Conservation (phyloP, 2,797 vertebrate genomes). For the Dipus sagitta region DNA sequence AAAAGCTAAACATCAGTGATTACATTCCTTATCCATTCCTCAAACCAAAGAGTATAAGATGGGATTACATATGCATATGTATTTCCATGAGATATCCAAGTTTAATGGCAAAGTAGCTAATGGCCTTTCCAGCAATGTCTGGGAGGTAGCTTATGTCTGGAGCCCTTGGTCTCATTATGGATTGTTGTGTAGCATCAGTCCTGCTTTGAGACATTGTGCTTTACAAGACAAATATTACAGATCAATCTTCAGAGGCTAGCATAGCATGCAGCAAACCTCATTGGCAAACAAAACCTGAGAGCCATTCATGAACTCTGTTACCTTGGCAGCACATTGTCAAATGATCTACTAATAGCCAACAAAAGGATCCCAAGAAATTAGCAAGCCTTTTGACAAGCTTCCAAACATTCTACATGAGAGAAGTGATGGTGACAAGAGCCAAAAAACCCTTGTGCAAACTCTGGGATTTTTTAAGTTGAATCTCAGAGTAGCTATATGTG, state of each 20-base stretch:
- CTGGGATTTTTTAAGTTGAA: background rate
- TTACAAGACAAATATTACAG: slow-evolving; percentile 75
- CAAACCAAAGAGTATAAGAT: background rate
- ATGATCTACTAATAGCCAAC: slow-evolving; percentile 71
- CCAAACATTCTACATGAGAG: slow-evolving; percentile 30
- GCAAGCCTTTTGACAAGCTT: slow-evolving; percentile 74
- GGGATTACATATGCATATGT: background rate
- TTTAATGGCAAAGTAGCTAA: slow-evolving; percentile 48
- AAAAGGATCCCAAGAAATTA: slow-evolving; percentile 74
- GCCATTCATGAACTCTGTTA: slow-evolving; percentile 75
- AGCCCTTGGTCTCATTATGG: slow-evolving; percentile 64
- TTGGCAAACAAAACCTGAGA: slow-evolving; percentile 78
- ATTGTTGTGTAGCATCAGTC: slow-evolving; percentile 68
- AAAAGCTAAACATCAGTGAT: background rate
- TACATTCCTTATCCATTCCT: background rate
- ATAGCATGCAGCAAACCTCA: slow-evolving; percentile 64
- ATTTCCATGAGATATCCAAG: slow-evolving; percentile 34
- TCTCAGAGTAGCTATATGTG: background rate
- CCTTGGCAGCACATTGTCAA: slow-evolving; percentile 71
- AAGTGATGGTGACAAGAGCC: background rate
- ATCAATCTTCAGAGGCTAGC: slow-evolving; percentile 68
- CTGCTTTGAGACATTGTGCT: slow-evolving; percentile 62
- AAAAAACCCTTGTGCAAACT: background rate
- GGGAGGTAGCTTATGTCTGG: slow-evolving; percentile 44
- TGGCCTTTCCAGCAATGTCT: slow-evolving; percentile 45